Conservation (phyloP, 1,140 invertebrate species). For the Aphelenchoides fujianensis region DNA sequence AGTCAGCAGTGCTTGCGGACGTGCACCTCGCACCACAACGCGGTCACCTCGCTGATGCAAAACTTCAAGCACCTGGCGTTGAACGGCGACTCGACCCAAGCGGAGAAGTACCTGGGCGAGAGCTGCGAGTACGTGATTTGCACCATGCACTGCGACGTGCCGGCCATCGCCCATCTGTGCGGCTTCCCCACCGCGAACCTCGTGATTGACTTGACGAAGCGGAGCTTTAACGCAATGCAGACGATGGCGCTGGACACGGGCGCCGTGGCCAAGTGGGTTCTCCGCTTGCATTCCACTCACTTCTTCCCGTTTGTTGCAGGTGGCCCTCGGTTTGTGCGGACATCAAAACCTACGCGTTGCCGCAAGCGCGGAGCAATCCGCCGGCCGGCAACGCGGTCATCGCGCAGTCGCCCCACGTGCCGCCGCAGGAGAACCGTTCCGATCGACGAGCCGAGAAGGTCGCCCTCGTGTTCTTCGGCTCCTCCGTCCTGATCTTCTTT, state of each 20-base stretch:
- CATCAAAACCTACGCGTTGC: slow-evolving; percentile 57
- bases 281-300: slow-evolving; percentile 14
- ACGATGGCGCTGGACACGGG: slow-evolving; percentile 59
- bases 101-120: slow-evolving; percentile 56
- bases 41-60: slow-evolving; percentile 54
- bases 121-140: slow-evolving; percentile 58
- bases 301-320: slow-evolving; percentile 26
- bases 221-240: slow-evolving; percentile 55
- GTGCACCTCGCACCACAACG: slow-evolving; percentile 55
- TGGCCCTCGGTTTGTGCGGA: slow-evolving; percentile 56
- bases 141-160: slow-evolving; percentile 60
- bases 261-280: slow-evolving; percentile 50
- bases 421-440: not conserved
- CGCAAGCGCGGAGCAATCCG: slow-evolving; percentile 24
- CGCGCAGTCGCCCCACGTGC: not conserved
- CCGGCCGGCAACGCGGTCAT: slow-evolving; percentile 3
- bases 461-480: not conserved
- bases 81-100: slow-evolving; percentile 58
- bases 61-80: slow-evolving; percentile 60
- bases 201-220: slow-evolving; percentile 56
- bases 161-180: slow-evolving; percentile 56
- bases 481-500: not conserved
- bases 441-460: not conserved
- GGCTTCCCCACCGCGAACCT: slow-evolving; percentile 56
- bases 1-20: slow-evolving; percentile 45